Evolutionary conservation across 2,888 invertebrate species (phyloP), one percentile per base, ranked within the genome.

Genomic region (Platynereis dumerilii): DNA sequence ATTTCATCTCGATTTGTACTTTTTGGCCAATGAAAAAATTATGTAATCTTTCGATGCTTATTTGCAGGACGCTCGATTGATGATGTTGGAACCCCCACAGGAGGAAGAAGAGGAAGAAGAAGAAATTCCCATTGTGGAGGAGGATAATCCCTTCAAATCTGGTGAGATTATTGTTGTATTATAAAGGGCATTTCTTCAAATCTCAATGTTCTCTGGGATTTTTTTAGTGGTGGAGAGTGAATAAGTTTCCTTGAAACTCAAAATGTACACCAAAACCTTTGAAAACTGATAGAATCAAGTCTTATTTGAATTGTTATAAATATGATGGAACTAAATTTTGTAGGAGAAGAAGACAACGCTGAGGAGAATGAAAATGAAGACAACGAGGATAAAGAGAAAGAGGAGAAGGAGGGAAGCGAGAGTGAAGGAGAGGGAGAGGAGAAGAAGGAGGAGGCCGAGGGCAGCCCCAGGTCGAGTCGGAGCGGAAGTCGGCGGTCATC

Each of bases 1-100:
- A 42, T 42, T n/a, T n/a, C n/a, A n/a, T n/a, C n/a, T n/a, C n/a
- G n/a, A n/a, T n/a, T n/a, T n/a, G n/a, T n/a, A n/a, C n/a, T n/a
- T n/a, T n/a, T n/a, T n/a, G n/a, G n/a, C n/a, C n/a, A n/a, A n/a
- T n/a, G n/a, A n/a, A n/a, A n/a, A 34, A 12, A 34, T 12, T 34
- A 34, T 34, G 34, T 34, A 34, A 34, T 34, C 34, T 7, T 34
- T 5, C 24, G 7, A 52, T 10, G 24, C 52, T 56, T 44, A 57
- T 28, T 66, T 72, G 26, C 71, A 83, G 83, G 81, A 83, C 63
- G 74, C 77, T 2, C 76, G 96, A 54, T 92, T 96, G 85, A 91
- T 90, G 72, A 93, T 94, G 81, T 86, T 97, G 29, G 96, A 96
- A 81, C 93, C 94, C 1, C 89, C 91, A 2, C 90, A 90, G 81